Conservation (phyloP, 2,113 vertebrate species). For the Tragelaphus imberbis region DNA sequence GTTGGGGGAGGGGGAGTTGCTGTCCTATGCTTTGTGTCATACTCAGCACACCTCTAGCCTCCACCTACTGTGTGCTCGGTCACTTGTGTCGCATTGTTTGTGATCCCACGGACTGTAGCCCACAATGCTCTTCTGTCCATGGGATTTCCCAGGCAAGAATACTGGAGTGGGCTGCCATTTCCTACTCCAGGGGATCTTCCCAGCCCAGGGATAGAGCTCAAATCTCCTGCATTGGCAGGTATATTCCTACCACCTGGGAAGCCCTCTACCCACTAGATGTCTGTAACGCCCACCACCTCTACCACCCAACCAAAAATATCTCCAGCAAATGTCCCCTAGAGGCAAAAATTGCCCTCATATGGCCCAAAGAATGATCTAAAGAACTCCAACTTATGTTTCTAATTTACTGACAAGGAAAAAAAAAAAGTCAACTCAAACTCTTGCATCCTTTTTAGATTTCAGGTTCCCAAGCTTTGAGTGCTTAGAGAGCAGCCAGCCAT, state of each 20-base stretch:
- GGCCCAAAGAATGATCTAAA: background rate
- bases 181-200: background rate
- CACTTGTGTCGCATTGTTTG: background rate
- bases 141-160: background rate
- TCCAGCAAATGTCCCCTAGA: background rate
- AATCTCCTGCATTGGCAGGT: background rate
- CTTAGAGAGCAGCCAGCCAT: conserved; percentile 1
- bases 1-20: accelerated
- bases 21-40: accelerated
- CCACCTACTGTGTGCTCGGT: background rate
- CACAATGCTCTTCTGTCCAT: background rate
- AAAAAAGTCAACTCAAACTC: background rate
- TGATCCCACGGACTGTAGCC: background rate
- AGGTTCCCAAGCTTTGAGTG: background rate
- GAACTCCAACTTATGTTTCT: background rate
- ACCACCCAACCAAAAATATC: background rate
- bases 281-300: background rate
- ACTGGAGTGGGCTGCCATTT: background rate
- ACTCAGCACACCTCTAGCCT: background rate
- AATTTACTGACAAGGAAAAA: background rate
- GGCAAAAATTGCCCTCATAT: background rate
- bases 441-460: background rate
- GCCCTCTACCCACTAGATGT: background rate
- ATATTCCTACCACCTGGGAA: background rate
- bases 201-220: background rate